Evolutionary conservation across 2,797 vertebrate genomes (phyloP).

Genomic region (Neostethus bicornis): DNA sequence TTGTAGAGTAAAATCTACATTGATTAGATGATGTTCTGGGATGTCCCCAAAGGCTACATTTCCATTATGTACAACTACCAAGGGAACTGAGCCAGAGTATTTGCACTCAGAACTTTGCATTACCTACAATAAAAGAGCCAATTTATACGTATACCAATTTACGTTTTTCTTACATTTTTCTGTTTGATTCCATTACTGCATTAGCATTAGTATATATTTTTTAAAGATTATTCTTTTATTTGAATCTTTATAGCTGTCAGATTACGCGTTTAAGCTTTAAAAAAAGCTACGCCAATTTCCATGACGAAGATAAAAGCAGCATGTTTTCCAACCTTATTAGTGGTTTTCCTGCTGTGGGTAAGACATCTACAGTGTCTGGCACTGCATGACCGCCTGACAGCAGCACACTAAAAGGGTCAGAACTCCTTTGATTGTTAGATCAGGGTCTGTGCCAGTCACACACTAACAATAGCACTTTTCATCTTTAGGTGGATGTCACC

Average conservation of each 20-base stretch:
- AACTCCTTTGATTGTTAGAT: constrained; percentile 23
- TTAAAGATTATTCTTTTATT: neutral
- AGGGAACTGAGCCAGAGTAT: too few species aligned
- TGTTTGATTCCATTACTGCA: too few species aligned
- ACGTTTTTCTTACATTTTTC: too few species aligned
- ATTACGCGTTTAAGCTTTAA: neutral
- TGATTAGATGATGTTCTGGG: too few species aligned
- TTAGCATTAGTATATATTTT: too few species aligned
- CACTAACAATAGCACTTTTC: constrained; percentile 1
- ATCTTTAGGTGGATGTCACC: constrained; percentile 10
- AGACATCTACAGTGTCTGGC: constrained; percentile 13
- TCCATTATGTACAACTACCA: too few species aligned
- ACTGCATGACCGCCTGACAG: constrained; percentile 17
- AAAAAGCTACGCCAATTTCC: neutral
- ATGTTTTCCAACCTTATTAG: constrained; percentile 19
- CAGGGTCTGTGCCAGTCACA: constrained; percentile 15
- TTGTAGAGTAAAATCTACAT: too few species aligned
- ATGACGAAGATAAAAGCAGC: neutral
- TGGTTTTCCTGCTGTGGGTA: constrained; percentile 14
- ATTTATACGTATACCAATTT: too few species aligned
- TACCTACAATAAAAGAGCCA: neutral
- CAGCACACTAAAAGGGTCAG: constrained; percentile 16
- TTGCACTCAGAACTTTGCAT: neutral
- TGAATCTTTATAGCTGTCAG: neutral
- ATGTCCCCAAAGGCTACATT: too few species aligned